Evolutionary conservation across 2,888 invertebrate genomes (phyloP), one percentile per base, ranked within the genome.

Genomic region (Acrobasis suavella): DNA sequence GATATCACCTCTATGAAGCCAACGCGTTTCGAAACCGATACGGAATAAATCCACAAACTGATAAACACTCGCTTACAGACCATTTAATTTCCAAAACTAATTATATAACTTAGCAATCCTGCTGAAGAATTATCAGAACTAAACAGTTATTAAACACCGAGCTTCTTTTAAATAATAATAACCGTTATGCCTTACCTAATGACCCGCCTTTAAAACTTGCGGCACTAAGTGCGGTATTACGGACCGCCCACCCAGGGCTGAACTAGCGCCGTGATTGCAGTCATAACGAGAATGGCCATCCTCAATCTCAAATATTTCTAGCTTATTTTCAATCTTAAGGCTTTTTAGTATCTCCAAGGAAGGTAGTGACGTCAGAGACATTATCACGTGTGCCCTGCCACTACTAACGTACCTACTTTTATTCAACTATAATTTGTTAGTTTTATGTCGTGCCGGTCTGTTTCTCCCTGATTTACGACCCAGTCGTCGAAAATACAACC

Each of bases 141-240:
- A 0, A 52, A 14, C 14, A 14, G 22, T n/a, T 14, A 52, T 52
- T 52, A 32, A 32, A 52, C 9, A 3, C 52, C 7, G 14, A 3
- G 46, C 14, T 46, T n/a, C 52, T 37, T 32, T 14, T 32, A 52
- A 51, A 52, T 37, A 14, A 52, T 52, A 37, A 37, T 32, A 14
- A 32, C 22, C 52, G 22, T 52, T 52, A 52, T 52, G 12, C 22
- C 52, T 46, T 52, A 3, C 22, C 52, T 46, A 46, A 46, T 46
- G 46, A 22, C 22, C 46, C 46, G 3, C 46, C 46, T n/a, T 46
- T 46, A 14, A 46, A n/a, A 46, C 32, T 32, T 32, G n/a, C 46
- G n/a, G 46, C 46, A n/a, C 46, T 46, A n/a, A 46, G 46, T n/a
- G 46, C 10, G 42, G 46, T n/a, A n/a, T 12, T 12, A 46, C 46